Conservation (phyloP, 2,888 invertebrate species). For the Andrena bicolor region DNA sequence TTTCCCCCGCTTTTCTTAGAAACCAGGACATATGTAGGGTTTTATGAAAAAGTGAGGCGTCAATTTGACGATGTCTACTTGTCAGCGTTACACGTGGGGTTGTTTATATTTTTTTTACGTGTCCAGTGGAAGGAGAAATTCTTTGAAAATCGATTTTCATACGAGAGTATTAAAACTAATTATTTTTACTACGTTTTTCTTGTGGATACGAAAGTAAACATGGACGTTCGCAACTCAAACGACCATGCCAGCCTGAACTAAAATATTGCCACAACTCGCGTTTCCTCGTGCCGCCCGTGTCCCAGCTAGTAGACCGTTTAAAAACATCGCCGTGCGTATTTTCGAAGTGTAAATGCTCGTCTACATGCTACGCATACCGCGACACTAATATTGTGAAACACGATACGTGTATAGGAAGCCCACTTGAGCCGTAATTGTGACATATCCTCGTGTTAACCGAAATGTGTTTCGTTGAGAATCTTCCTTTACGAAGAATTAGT, state of each 20-base stretch:
- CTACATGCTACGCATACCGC: neutral
- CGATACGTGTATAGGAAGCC: neutral
- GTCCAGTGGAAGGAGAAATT: no score
- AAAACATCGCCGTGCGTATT: constrained; percentile 28
- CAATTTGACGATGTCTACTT: no score
- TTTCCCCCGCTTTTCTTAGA: no score
- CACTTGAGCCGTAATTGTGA: constrained; percentile 10
- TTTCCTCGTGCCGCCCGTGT: neutral
- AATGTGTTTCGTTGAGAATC: neutral
- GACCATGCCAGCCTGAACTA: neutral
- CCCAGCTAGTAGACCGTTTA: neutral
- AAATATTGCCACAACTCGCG: neutral
- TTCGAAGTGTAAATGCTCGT: constrained; percentile 22
- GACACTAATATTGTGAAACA: constrained; percentile 19
- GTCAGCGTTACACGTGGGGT: no score
- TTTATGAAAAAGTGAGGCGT: no score
- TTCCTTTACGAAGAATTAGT: no score
- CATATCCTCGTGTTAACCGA: neutral
- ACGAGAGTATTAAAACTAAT: no score
- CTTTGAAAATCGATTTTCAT: no score
- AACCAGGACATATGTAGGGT: no score
- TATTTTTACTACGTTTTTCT: no score
- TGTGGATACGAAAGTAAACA: neutral
- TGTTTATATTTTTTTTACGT: no score
- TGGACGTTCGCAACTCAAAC: neutral